phyloP scores from a whole-genome alignment of 2,113 vertebrate species.

The Oreocharis arfaki region DNA sequence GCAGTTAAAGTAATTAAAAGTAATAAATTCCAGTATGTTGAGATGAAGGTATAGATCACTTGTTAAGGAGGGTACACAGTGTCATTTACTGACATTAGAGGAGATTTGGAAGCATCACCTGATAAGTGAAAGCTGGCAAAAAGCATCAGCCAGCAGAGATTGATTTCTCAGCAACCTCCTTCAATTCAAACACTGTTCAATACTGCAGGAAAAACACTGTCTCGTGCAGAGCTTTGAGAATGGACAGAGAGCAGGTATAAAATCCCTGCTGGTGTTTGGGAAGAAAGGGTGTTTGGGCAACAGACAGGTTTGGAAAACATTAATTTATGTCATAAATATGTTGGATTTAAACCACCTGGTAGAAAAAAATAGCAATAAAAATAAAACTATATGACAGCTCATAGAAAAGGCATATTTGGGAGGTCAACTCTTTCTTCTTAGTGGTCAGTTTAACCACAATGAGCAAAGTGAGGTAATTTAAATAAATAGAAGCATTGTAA shows the following conservation, averaged over 20 bases:
- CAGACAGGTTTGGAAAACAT: no score
- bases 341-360: neutral
- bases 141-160: neutral
- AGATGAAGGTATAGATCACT: constrained; percentile 18
- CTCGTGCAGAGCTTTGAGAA: neutral
- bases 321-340: neutral
- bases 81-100: neutral
- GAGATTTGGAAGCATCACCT: neutral
- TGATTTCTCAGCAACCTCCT: neutral
- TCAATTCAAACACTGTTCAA: neutral
- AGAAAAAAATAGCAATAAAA: neutral
- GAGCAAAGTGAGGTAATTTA: neutral
- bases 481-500: neutral
- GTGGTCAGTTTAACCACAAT: neutral
- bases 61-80: neutral
- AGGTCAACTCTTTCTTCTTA: neutral
- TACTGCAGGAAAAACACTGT: neutral
- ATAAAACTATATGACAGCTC: neutral
- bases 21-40: neutral
- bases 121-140: constrained; percentile 14
- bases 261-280: neutral
- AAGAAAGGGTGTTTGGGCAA: neutral
- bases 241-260: neutral
- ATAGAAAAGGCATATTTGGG: neutral
- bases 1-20: constrained; percentile 39